These are phyloP conservation scores for Pachycephus smyrnensis DNA, from an alignment of 2,888 invertebrate genomes.

Conservation along the genomic window DNA sequence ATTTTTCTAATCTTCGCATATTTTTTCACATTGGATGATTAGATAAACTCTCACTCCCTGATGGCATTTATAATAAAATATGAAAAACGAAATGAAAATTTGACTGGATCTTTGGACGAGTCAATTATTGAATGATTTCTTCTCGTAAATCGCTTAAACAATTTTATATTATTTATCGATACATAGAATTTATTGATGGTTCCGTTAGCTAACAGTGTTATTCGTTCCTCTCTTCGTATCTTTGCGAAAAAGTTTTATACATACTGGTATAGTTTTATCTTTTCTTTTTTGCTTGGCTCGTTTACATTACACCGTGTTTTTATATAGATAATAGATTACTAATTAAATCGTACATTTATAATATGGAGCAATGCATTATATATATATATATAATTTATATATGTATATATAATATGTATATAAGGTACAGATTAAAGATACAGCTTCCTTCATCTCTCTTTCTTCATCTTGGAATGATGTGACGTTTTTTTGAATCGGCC, in stretches of 20 bases:
- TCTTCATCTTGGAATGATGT: constrained; percentile 4
- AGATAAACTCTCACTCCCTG: background rate
- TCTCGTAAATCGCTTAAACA: constrained; percentile 48
- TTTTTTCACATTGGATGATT: background rate
- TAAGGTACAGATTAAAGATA: constrained; percentile 7
- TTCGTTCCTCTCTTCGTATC: constrained; percentile 9
- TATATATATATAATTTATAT: constrained; percentile 3
- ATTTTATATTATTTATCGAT: constrained; percentile 61
- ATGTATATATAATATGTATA: constrained; percentile 2
- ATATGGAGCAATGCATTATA: constrained; percentile 8
- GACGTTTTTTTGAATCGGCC: constrained; percentile 17
- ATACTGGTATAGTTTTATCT: constrained; percentile 7
- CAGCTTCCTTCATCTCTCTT: background rate
- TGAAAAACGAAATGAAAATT: background rate
- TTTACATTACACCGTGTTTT: background rate
- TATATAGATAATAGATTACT: background rate
- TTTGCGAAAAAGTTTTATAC: constrained; percentile 22
- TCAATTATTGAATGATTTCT: background rate
- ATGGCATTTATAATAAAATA: background rate
- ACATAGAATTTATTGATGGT: constrained; percentile 59
- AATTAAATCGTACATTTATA: constrained; percentile 5
- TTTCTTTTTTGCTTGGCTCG: background rate
- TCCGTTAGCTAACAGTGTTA: constrained; percentile 50
- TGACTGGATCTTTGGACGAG: background rate
- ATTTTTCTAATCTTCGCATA: background rate